Conservation (phyloP, 2,113 vertebrate species). For the Dicrurus megarhynchus region DNA sequence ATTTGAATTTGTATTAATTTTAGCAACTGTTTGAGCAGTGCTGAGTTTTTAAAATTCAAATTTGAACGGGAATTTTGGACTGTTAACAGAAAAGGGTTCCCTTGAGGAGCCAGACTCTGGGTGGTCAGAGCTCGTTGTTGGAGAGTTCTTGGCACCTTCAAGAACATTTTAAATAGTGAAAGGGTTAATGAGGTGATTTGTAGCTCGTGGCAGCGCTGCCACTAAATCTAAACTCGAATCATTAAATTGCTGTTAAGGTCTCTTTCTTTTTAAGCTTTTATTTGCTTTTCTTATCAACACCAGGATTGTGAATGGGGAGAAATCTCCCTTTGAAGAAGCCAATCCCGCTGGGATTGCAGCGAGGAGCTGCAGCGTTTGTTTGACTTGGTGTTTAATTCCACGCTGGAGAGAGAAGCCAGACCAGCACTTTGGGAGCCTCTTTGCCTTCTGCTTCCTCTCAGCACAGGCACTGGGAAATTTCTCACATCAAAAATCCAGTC, state of each 20-base stretch:
- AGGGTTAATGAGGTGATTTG: neutral
- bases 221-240: neutral
- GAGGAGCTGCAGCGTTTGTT: neutral
- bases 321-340: neutral
- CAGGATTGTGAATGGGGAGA: neutral
- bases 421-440: neutral
- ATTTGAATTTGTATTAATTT: neutral
- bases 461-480: neutral
- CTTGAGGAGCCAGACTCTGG: neutral
- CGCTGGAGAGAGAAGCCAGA: neutral
- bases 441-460: neutral
- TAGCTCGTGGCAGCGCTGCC: neutral
- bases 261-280: neutral
- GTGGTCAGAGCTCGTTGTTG: neutral
- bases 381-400: neutral
- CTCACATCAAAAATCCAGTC: fast-evolving
- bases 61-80: neutral
- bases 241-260: neutral
- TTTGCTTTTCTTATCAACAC: conserved; percentile 2
- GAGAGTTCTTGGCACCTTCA: neutral
- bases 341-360: neutral
- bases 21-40: neutral
- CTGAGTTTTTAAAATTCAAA: neutral
- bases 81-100: neutral
- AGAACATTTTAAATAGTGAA: neutral